Conservation (phyloP, 2,888 invertebrate species). For the Atrina japonica region DNA sequence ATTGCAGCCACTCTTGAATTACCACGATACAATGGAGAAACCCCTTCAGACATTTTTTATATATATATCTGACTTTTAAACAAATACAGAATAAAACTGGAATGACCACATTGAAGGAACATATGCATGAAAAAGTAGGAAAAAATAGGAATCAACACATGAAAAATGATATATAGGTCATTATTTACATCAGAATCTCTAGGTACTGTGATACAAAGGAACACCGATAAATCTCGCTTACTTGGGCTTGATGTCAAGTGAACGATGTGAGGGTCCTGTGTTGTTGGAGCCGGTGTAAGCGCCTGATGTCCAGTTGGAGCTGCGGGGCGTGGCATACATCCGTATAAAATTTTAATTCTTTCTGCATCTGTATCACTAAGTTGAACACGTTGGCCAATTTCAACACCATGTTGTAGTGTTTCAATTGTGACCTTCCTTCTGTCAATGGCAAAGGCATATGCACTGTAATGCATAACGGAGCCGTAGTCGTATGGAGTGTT, state of each 20-base stretch:
- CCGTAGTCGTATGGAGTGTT: constrained; percentile 87
- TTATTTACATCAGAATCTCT: too few species aligned
- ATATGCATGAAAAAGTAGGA: too few species aligned
- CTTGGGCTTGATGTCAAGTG: constrained; percentile 23
- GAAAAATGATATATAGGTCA: too few species aligned
- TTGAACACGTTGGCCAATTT: constrained; percentile 83
- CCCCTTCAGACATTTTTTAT: too few species aligned
- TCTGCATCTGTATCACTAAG: constrained; percentile 79
- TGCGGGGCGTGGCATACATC: constrained; percentile 64
- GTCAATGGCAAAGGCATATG: constrained; percentile 82
- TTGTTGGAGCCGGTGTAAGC: constrained; percentile 42
- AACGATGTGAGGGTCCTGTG: constrained; percentile 6
- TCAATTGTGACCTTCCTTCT: constrained; percentile 81
- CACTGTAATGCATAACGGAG: constrained; percentile 89
- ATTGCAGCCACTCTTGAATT: too few species aligned
- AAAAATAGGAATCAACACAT: too few species aligned
- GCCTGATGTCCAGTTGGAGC: constrained; percentile 28
- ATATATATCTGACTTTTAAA: too few species aligned
- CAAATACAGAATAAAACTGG: too few species aligned
- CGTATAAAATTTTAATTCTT: constrained; percentile 80
- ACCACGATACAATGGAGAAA: too few species aligned
- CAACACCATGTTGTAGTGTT: constrained; percentile 80
- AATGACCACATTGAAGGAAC: too few species aligned
- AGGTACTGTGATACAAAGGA: too few species aligned
- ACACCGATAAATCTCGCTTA: too few species aligned